These are phyloP conservation scores for Himalopsyche tibetana DNA, from an alignment of 2,888 invertebrate species.

Conservation along the genomic window DNA sequence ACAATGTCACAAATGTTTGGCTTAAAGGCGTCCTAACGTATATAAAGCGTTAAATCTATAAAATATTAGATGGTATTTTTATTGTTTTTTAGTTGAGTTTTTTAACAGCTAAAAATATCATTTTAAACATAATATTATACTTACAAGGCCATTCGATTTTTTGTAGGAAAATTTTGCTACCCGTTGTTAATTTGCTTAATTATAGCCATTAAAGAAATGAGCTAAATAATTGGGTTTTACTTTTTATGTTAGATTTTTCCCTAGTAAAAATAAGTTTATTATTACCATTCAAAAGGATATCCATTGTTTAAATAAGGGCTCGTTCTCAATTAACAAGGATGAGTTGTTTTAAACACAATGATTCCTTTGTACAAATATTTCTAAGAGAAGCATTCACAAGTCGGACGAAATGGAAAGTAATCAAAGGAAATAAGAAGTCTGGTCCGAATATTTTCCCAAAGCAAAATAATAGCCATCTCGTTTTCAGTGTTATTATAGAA, in stretches of 20 bases:
- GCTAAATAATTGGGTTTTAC: no score
- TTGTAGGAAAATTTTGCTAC: no score
- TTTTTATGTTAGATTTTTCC: not conserved
- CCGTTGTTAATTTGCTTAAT: no score
- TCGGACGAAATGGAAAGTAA: slow-evolving; percentile 29
- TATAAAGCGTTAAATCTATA: no score
- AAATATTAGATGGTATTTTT: no score
- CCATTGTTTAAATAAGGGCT: slow-evolving; percentile 17
- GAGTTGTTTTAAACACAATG: not conserved
- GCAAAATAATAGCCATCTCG: not conserved
- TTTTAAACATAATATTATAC: no score
- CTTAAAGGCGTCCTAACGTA: no score
- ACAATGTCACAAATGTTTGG: no score
- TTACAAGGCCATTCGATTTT: no score
- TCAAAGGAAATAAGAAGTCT: slow-evolving; percentile 11
- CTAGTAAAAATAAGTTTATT: slow-evolving; percentile 17
- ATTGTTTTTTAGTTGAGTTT: no score
- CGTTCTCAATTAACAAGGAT: slow-evolving; percentile 26
- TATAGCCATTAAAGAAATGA: no score
- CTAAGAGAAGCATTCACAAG: slow-evolving; percentile 11
- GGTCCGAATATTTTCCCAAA: not conserved
- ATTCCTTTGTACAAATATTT: slow-evolving; percentile 17
- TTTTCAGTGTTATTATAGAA: not conserved
- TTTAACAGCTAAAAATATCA: no score
- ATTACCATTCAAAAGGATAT: not conserved